Base-by-base conservation (phyloP, 2,113 vertebrate genomes). In the Passer domesticus region DNA sequence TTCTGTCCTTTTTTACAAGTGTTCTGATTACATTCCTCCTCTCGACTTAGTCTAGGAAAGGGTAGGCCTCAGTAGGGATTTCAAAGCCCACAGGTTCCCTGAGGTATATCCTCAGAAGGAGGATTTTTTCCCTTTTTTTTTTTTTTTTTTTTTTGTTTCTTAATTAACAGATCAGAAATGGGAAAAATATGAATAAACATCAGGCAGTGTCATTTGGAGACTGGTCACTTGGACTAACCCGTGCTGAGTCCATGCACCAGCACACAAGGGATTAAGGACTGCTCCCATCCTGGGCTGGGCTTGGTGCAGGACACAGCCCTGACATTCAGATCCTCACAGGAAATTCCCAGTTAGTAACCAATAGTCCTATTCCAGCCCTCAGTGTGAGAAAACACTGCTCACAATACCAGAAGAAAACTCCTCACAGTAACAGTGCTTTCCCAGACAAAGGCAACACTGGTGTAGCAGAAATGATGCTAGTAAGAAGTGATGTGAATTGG, bases 101-200 rank as follows among this genome's bases (percentile, higher is more conserved):
- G 79, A 93, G 85, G 56, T 86, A 86, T 35, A 80, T 4, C 47
- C 72, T 86, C 28, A 41, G 73, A 7, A 62, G 83, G 3, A 94
- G 28, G 60, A 43, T 13, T 25, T 66, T 60, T 80, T 55, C 10
- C n/a, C 10, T 87, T 91, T 92, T 89, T 59, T 81, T 66, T 88
- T 59, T 30, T 52, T 35, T 56, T 56, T 55, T 89, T 91, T 92
- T 89, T 59, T n/a, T n/a, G n/a, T n/a, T n/a, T n/a, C n/a, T n/a
- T n/a, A n/a, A n/a, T n/a, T n/a, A n/a, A n/a, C n/a, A n/a, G n/a
- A n/a, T n/a, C n/a, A n/a, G n/a, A n/a, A n/a, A n/a, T n/a, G n/a
- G n/a, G n/a, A n/a, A 77, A 88, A 76, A 44, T 59, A 90, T 93
- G 83, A 96, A 96, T 83, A 96, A 96, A 86, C 76, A 93, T 86